These are phyloP conservation scores for Hafferia zeledoni DNA, from an alignment of 2,797 vertebrate species.

Conservation along the genomic window DNA sequence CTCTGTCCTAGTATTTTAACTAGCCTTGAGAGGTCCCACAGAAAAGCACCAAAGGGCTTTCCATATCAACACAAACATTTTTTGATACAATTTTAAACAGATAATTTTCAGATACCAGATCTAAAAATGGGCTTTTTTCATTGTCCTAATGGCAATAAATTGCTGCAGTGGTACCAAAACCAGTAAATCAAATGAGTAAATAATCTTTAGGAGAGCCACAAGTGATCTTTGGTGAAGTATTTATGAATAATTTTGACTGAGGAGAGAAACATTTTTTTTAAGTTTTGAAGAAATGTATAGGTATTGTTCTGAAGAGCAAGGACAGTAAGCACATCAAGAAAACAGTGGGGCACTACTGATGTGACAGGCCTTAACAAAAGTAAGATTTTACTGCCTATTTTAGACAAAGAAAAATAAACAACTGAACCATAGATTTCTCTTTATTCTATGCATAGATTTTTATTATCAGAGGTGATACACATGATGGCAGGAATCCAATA, in stretches of 20 bases:
- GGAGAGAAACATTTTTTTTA: neutral
- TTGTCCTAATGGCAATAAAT: neutral
- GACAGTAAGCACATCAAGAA: neutral
- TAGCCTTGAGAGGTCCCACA: neutral
- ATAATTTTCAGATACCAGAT: neutral
- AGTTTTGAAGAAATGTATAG: neutral
- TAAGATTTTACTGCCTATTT: neutral
- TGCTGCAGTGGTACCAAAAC: neutral
- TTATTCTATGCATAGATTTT: conserved; percentile 14
- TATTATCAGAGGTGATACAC: conserved; percentile 4
- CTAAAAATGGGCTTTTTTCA: neutral
- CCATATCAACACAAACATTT: neutral
- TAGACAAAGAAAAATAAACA: neutral
- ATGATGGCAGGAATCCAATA: conserved; percentile 32
- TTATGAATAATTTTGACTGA: conserved; percentile 34
- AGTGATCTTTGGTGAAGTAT: conserved; percentile 13
- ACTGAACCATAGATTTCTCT: neutral
- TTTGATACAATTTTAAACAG: neutral
- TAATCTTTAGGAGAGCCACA: conserved; percentile 4
- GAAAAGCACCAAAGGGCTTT: neutral
- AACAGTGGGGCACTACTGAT: neutral
- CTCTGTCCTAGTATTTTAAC: neutral
- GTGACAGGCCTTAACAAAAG: neutral
- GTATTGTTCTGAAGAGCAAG: neutral
- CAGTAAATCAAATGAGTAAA: conserved; percentile 28